Percentiles rank a stretch among this genome's conserved stretches.
Conservation (phyloP, 2,888 invertebrate genomes). For the Colletes collaris region DNA sequence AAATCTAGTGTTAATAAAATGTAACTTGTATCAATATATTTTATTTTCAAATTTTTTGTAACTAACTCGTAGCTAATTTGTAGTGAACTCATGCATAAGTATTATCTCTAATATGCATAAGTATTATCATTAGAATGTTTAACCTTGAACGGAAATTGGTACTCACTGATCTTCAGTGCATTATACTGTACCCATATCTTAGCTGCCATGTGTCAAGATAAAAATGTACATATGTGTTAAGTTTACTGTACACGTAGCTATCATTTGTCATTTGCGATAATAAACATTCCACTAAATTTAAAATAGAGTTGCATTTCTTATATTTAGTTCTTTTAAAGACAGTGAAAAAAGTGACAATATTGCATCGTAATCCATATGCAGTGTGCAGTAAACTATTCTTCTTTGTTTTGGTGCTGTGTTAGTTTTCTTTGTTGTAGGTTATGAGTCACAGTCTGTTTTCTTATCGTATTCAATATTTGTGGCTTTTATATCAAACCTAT, state of each 20-base stretch:
- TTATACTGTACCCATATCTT: too few relatives aligned
- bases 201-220: neutral
- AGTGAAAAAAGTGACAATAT: slow-evolving; percentile 1
- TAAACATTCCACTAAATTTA: slow-evolving; percentile 56
- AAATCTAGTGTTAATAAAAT: neutral
- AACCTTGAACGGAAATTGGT: slow-evolving; percentile 5
- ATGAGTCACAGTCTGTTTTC: slow-evolving; percentile 57
- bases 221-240: slow-evolving; percentile 3
- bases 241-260: slow-evolving; percentile 4
- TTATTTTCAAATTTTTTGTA: neutral
- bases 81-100: neutral
- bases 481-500: neutral
- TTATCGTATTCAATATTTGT: slow-evolving; percentile 17
- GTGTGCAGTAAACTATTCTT: neutral
- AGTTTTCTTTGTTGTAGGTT: slow-evolving; percentile 60
- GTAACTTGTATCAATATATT: neutral
- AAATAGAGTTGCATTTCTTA: slow-evolving; percentile 3
- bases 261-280: slow-evolving; percentile 22
- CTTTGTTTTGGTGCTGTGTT: too few relatives aligned
- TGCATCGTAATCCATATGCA: neutral
- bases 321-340: neutral
- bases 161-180: neutral
- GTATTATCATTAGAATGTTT: neutral
- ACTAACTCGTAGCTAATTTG: neutral
- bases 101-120: too few relatives aligned